These are phyloP conservation scores for Gasterosteus aculeatus DNA, from an alignment of 2,113 vertebrate species.

Conservation along the genomic window DNA sequence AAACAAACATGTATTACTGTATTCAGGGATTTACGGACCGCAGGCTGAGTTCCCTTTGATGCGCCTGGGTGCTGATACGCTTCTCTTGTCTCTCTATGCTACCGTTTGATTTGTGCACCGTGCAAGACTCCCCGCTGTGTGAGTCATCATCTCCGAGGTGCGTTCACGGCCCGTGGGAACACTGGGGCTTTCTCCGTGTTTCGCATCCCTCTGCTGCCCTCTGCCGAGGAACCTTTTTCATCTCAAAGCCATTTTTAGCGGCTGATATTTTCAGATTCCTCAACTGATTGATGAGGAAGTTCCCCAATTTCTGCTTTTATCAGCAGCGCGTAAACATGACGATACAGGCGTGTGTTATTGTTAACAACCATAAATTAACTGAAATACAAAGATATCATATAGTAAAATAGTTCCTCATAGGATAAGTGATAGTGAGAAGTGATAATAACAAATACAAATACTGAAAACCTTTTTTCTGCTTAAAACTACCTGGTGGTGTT, in stretches of 20 bases:
- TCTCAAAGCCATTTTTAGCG: background rate
- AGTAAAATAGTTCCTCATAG: background rate
- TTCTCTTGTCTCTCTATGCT: constrained; percentile 49
- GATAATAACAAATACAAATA: background rate
- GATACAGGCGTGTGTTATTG: background rate
- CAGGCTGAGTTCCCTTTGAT: constrained; percentile 36
- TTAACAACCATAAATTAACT: background rate
- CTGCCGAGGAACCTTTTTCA: constrained; percentile 50
- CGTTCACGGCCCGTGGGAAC: constrained; percentile 24
- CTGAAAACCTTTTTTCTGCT: background rate
- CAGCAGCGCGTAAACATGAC: background rate
- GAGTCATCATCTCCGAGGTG: constrained; percentile 27
- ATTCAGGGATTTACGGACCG: constrained; percentile 64
- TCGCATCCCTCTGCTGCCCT: constrained; percentile 50
- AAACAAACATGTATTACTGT: background rate
- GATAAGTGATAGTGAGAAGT: no score
- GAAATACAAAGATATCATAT: background rate
- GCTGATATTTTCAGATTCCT: background rate
- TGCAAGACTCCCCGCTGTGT: constrained; percentile 36
- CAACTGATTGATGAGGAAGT: background rate
- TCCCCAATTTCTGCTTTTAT: background rate
- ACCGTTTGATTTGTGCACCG: constrained; percentile 41
- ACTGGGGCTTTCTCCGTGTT: constrained; percentile 18
- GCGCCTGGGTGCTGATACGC: constrained; percentile 48
- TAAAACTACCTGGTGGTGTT: background rate